Base-by-base conservation (phyloP, 2,113 vertebrate genomes). In the Nothobranchius kuhntae region DNA sequence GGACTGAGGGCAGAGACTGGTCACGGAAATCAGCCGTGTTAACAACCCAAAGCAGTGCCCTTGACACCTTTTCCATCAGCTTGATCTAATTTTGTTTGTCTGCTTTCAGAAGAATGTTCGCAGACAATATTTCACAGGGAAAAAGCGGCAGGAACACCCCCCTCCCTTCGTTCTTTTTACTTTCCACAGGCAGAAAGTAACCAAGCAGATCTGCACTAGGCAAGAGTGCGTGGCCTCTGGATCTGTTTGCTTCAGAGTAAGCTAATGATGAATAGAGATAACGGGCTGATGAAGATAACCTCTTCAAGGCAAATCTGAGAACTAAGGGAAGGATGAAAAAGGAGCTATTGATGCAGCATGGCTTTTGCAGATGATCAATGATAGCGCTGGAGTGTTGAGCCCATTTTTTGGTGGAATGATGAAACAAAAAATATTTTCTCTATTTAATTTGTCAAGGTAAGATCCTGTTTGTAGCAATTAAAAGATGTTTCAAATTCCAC, bases 81-180 rank as follows among this genome's bases (percentile, higher is more conserved):
- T 69, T 60, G 46, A 78, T 81, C 68, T 78, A 73, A 81, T 74
- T 85, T 66, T 80, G 71, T 86, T 83, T 84, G 70, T 80, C 80
- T 80, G 67, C 80, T 65, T 83, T 84, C 83, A 72, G 24, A 65
- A 73, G 51, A 75, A 65, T 57, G 60, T 70, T 73, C 48, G 21
- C 52, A 55, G 75, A 78, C 71, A 53, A 81, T 87, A 81, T 89
- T 82, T 84, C 78, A 81, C 61, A 17, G 61, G 57, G 13, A 52
- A 40, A 26, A 66, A 73, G 45, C 40, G 58, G 14, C 30, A 62
- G 45, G 46, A 47, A 0, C 17, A 12, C 15, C 50, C 10, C 26
- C 47, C 21, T 17, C 13, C 21, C 24, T 72, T 75, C 40, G 58
- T 75, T 78, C 57, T 61, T 64, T 60, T 51, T 66, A 60, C 56